These are phyloP conservation scores for Pollimyrus isidori DNA, from an alignment of 2,113 vertebrate species.

Conservation along the genomic window DNA sequence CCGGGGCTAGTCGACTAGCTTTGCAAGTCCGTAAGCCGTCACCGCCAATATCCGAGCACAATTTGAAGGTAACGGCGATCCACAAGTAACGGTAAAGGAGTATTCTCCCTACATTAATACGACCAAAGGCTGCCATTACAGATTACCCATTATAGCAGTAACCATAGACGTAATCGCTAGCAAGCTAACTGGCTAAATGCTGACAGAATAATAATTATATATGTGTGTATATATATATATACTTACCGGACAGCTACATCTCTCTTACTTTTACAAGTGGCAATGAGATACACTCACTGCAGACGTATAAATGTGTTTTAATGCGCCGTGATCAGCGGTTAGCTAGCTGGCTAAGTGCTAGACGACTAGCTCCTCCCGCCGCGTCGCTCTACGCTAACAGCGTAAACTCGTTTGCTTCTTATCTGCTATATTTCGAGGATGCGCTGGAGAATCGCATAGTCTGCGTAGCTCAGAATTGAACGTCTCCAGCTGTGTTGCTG, in stretches of 20 bases:
- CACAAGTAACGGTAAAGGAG: background rate
- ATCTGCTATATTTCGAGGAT: background rate
- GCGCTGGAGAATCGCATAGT: background rate
- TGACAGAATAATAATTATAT: background rate
- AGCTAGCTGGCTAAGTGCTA: background rate
- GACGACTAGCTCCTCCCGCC: background rate
- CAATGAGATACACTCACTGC: background rate
- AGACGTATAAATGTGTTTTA: background rate
- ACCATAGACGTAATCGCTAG: background rate
- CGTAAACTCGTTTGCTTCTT: background rate
- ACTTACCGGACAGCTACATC: conserved; percentile 6
- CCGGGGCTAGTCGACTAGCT: background rate
- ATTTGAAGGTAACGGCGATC: background rate
- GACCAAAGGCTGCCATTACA: background rate
- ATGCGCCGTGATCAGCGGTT: background rate
- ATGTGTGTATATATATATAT: background rate
- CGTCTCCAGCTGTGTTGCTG: background rate
- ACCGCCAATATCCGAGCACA: background rate
- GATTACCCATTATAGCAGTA: background rate
- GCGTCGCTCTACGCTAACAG: background rate
- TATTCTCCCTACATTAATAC: background rate
- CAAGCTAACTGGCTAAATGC: background rate
- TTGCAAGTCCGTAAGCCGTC: background rate
- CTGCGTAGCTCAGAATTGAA: background rate
- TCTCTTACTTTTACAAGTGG: background rate